Evolutionary conservation across 2,797 vertebrate genomes (phyloP), one percentile per base, ranked within the genome.

Genomic region (Sparus aurata): DNA sequence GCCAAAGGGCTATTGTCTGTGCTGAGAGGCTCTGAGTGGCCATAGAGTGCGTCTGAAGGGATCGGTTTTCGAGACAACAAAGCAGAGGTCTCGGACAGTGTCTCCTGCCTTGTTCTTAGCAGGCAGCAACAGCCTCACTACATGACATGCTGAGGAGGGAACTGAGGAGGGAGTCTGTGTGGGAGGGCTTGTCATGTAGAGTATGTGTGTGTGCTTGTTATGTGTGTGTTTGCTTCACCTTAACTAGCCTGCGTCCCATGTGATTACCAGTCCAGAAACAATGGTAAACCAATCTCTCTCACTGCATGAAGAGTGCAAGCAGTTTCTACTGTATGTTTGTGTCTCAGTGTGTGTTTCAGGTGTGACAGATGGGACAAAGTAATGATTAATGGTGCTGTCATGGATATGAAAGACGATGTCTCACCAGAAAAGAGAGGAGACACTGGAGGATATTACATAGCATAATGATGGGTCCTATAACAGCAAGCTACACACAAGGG

Each of bases 1-100:
- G 69, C 85, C 71, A 91, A 91, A 91, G 91, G 83, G 78, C 91
- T 82, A 88, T 94, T 94, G 92, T 94, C 68, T 76, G 53, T 38
- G 66, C 88, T 90, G 93, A 94, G 91, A 92, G 92, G 81, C 85
- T 89, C 73, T 75, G 91, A 94, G 92, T 93, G 91, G 90, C 88
- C 82, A 87, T 38, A 89, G 85, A 92, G 87, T 84, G 86, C 75
- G 82, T 91, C 85, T 88, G 80, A 65, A 64, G 81, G 73, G 91
- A 93, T 94, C 80, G 10, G 73, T 93, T 94, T 34, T 92, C 92
- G 60, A 72, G 80, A 82, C 61, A 82, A 94, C 93, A 94, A 94
- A 94, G 91, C 85, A 77, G 65, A 87, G 91, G 89, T 92, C 92
- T 87, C 58, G 81, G 80, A 85, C 83, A 77, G 82, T 82, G 91